phyloP scores from a whole-genome alignment of 2,797 vertebrate species.

The Brachyrhaphis roseni region DNA sequence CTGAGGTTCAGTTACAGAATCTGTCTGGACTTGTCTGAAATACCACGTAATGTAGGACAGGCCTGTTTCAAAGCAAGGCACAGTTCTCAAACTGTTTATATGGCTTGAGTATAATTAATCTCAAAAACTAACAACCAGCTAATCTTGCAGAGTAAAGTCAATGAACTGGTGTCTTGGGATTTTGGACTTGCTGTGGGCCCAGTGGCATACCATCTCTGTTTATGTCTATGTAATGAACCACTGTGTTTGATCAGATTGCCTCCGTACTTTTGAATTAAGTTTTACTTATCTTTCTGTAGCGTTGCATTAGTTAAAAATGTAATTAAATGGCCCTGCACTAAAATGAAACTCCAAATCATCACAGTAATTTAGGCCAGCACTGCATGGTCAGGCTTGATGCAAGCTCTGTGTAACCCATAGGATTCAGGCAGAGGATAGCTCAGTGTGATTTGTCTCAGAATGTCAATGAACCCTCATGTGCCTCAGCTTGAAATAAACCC shows the following conservation, averaged over 20 bases:
- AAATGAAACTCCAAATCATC: background rate
- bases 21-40: constrained; percentile 51
- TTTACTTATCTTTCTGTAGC: constrained; percentile 3
- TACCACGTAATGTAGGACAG: background rate
- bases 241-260: constrained; percentile 24
- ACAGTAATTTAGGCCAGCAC: background rate
- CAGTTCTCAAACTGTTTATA: constrained; percentile 13
- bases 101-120: background rate
- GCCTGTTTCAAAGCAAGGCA: constrained; percentile 22
- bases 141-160: background rate
- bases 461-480: constrained; percentile 15
- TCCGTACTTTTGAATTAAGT: background rate
- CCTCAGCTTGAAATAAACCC: constrained; percentile 36
- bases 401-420: constrained; percentile 7
- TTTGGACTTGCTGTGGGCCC: background rate
- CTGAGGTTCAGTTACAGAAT: constrained; percentile 24
- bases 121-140: background rate
- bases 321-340: background rate
- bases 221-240: constrained; percentile 12
- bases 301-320: background rate
- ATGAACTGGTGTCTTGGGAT: background rate
- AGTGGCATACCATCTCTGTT: background rate
- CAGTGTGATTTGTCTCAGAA: constrained; percentile 30
- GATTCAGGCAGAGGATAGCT: constrained; percentile 22
- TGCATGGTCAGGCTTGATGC: constrained; percentile 9